Evolutionary conservation across 2,888 invertebrate genomes (phyloP).

Genomic region (Ormia ochracea): DNA sequence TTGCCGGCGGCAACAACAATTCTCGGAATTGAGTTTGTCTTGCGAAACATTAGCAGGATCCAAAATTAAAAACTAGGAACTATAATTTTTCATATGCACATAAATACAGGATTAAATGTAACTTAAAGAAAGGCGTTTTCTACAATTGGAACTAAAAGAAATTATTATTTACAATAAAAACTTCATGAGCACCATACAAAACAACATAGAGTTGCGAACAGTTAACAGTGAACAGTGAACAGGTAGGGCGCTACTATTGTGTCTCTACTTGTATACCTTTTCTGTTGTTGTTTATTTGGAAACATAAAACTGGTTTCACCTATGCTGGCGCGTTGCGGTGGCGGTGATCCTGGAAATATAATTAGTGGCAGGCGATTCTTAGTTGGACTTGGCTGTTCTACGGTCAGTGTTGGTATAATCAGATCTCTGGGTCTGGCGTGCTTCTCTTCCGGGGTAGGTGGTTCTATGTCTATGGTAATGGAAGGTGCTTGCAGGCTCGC

Average conservation of each 20-base stretch:
- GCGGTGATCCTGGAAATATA: conserved; percentile 79
- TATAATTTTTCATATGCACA: too few species aligned
- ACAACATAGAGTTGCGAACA: conserved; percentile 55
- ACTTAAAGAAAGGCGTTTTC: too few species aligned
- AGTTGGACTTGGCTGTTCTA: conserved; percentile 84
- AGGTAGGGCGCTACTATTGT: conserved; percentile 53
- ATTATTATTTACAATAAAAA: background rate
- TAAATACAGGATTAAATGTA: too few species aligned
- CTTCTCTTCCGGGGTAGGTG: conserved; percentile 71
- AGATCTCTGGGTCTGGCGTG: conserved; percentile 77
- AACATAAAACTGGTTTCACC: conserved; percentile 75
- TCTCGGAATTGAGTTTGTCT: background rate
- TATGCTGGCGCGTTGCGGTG: conserved; percentile 78
- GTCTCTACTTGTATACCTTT: conserved; percentile 71
- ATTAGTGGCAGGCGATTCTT: conserved; percentile 77
- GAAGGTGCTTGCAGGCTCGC: conserved; percentile 59
- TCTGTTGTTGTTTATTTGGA: conserved; percentile 78
- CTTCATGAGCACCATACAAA: conserved; percentile 42
- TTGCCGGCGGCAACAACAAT: background rate
- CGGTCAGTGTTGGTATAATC: conserved; percentile 81
- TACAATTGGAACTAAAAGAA: background rate
- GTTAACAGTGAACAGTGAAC: too few species aligned
- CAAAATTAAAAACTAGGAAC: background rate
- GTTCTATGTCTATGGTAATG: conserved; percentile 71
- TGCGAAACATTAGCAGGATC: background rate